Base-by-base conservation (phyloP, 2,888 invertebrate species). In the Rapana venosa region DNA sequence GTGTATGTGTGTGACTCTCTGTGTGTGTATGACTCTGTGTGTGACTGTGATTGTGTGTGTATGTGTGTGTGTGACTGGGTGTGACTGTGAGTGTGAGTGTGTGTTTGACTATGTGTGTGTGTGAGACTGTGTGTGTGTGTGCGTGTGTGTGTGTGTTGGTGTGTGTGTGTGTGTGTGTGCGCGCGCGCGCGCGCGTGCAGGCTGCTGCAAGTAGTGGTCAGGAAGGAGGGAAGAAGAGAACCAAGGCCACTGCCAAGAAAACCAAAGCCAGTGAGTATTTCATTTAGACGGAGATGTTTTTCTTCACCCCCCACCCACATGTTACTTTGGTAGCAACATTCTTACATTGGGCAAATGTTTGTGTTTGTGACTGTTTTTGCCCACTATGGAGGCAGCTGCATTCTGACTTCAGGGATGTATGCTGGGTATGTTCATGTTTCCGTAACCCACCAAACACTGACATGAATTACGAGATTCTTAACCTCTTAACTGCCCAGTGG, bases 241-340 rank as follows among this genome's bases (percentile, higher is more conserved):
- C 86, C 35, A 90, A 87, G 61, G 11, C 79, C 26, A 22, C 89
- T 4, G 66, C 47, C 17, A 87, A 87, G 32, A 86, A 86, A 17
- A n/a, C 85, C 61, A 89, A 89, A 74, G 70, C 89, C n/a, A 89
- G 89, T 89, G 85, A 89, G 89, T 77, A n/a, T 56, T 11, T 56
- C 47, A 47, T 8, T 47, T 47, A 47, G 47, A 47, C 8, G 47
- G 47, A 47, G 47, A 5, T 47, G 2, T 47, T 47, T 47, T 47
- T 47, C 8, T 47, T 47, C 47, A 5, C 47, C 47, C 8, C 8
- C 47, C 47, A 8, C 8, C 8, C 8, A 8, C 47, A 47, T 47
- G 47, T 47, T 47, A 47, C 8, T 2, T 47, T 47, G 47, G 8
- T 47, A n/a, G n/a, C n/a, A n/a, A n/a, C n/a, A n/a, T n/a, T n/a